Percentiles rank a stretch among this genome's conserved stretches.
phyloP scores from a whole-genome alignment of 2,797 vertebrate species.

The Sebastes paucispinis region DNA sequence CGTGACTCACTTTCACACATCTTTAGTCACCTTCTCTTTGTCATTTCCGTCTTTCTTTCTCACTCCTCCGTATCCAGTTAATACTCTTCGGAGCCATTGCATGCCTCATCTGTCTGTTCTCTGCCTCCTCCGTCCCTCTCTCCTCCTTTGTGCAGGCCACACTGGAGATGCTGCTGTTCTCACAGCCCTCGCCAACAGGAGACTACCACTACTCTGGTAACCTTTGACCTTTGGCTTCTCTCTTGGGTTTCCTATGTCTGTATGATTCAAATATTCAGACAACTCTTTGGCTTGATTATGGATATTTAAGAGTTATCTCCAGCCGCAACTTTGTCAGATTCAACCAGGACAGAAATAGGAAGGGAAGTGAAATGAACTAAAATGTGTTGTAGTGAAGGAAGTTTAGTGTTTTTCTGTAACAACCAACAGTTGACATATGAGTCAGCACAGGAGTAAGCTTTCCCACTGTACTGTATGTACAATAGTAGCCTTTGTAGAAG shows the following conservation, averaged over 20 bases:
- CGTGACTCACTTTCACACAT: background rate
- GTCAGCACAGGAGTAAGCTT: background rate
- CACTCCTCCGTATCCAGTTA: background rate
- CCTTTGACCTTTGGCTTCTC: conserved; percentile 28
- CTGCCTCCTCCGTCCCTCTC: background rate
- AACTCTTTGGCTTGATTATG: background rate
- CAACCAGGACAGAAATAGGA: background rate
- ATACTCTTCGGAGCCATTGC: conserved; percentile 6
- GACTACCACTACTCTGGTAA: conserved; percentile 86
- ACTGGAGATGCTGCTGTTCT: conserved; percentile 82
- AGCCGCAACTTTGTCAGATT: background rate
- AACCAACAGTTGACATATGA: background rate
- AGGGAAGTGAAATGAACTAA: background rate
- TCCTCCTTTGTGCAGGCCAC: conserved; percentile 68
- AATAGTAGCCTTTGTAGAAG: conserved; percentile 52
- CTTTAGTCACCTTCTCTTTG: background rate
- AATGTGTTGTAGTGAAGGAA: background rate
- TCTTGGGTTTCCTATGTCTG: background rate
- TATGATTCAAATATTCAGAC: background rate
- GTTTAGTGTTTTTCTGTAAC: background rate
- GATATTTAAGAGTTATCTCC: background rate
- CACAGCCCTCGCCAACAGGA: conserved; percentile 64
- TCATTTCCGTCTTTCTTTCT: background rate
- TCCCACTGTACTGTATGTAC: background rate
- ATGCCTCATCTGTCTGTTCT: conserved; percentile 36